These are phyloP conservation scores for Monochamus saltuarius DNA, from an alignment of 1,140 invertebrate genomes.

Conservation along the genomic window DNA sequence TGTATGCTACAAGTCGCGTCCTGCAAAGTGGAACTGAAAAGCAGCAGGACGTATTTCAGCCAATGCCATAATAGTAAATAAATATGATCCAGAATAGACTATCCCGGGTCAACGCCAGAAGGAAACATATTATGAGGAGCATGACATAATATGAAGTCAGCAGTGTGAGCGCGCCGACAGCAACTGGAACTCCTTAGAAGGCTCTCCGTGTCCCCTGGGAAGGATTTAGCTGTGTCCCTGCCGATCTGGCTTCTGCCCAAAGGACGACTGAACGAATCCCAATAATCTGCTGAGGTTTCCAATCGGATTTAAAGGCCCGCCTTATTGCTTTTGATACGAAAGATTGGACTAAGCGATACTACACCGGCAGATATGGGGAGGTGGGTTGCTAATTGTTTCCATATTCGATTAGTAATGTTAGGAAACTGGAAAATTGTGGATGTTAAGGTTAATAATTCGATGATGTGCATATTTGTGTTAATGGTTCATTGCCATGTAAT, in stretches of 20 bases:
- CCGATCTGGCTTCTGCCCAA: slow-evolving; percentile 27
- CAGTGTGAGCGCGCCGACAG: slow-evolving; percentile 16
- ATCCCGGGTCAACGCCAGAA: no score
- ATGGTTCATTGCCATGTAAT: no score
- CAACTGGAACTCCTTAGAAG: slow-evolving; percentile 22
- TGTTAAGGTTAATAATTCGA: no score
- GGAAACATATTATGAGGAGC: slow-evolving; percentile 26
- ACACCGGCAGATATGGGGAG: slow-evolving; percentile 30
- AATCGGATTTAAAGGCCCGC: slow-evolving; percentile 40
- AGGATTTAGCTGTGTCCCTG: slow-evolving; percentile 31
- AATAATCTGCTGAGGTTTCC: slow-evolving; percentile 44
- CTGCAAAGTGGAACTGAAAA: no score
- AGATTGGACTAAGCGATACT: slow-evolving; percentile 34
- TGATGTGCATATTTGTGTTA: no score
- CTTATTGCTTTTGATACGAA: slow-evolving; percentile 42
- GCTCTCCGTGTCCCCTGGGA: slow-evolving; percentile 27
- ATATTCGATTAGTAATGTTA: slow-evolving; percentile 12
- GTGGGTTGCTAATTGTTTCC: neutral
- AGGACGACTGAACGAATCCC: slow-evolving; percentile 37
- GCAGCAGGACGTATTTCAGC: no score
- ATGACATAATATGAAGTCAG: slow-evolving; percentile 25
- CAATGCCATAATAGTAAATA: no score
- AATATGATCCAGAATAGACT: no score
- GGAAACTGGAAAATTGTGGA: no score
- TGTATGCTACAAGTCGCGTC: no score